Evolutionary conservation across 2,888 invertebrate genomes (phyloP).

Genomic region (Drosophila fulvimacula): DNA sequence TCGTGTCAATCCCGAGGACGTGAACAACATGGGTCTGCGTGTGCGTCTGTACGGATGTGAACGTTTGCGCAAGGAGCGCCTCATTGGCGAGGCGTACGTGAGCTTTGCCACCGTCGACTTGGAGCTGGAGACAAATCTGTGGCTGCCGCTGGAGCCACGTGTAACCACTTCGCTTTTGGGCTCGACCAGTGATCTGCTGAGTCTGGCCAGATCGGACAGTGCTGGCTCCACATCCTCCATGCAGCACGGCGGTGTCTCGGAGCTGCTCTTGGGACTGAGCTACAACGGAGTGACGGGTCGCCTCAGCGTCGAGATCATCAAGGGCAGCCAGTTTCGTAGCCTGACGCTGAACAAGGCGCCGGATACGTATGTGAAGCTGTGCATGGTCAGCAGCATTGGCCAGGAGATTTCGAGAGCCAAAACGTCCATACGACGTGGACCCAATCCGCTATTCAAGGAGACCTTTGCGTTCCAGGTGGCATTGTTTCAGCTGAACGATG

Average conservation of each 20-base stretch:
- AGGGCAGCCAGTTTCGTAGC: slow-evolving; percentile 90
- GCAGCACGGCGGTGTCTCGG: slow-evolving; percentile 95
- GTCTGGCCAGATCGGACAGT: slow-evolving; percentile 95
- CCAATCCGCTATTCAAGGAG: slow-evolving; percentile 97
- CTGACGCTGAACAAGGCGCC: slow-evolving; percentile 92
- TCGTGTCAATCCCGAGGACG: slow-evolving; percentile 97
- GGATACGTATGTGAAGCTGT: slow-evolving; percentile 97
- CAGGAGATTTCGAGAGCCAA: slow-evolving; percentile 97
- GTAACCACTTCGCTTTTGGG: slow-evolving; percentile 87
- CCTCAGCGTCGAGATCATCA: slow-evolving; percentile 93
- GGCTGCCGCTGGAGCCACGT: slow-evolving; percentile 93
- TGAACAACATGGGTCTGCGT: slow-evolving; percentile 95
- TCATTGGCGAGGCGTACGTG: slow-evolving; percentile 95
- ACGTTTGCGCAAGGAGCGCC: slow-evolving; percentile 94
- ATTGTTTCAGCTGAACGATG: slow-evolving; percentile 96
- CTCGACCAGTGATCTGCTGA: slow-evolving; percentile 88
- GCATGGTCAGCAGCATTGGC: slow-evolving; percentile 95
- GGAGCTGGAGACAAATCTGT: slow-evolving; percentile 95
- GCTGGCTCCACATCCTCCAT: slow-evolving; percentile 97
- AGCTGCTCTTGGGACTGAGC: slow-evolving; percentile 94
- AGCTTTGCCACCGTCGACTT: slow-evolving; percentile 95
- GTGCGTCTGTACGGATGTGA: slow-evolving; percentile 96
- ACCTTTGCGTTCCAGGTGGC: slow-evolving; percentile 99
- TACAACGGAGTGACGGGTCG: slow-evolving; percentile 97
- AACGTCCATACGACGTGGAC: slow-evolving; percentile 95